These are phyloP conservation scores for Channallabes apus DNA, from an alignment of 2,797 vertebrate species.

Conservation along the genomic window DNA sequence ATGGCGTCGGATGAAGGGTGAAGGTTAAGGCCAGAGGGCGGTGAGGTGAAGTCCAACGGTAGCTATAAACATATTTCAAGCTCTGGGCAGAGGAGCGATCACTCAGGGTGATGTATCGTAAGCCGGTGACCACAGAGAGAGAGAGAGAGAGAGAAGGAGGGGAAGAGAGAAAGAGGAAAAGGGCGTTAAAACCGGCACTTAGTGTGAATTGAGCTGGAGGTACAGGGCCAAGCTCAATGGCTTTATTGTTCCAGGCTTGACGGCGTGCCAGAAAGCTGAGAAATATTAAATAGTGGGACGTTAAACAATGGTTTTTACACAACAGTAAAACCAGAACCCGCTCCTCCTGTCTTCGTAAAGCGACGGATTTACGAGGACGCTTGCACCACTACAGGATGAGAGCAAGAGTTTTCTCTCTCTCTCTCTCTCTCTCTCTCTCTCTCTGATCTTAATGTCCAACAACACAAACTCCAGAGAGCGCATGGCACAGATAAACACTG, in stretches of 20 bases:
- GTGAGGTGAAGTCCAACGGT: conserved; percentile 49
- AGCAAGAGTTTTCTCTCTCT: conserved; percentile 13
- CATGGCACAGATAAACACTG: not conserved
- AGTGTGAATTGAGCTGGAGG: conserved; percentile 59
- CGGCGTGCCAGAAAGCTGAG: conserved; percentile 67
- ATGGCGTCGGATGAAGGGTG: conserved; percentile 27
- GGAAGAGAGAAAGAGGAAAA: conserved; percentile 30
- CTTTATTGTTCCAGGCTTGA: conserved; percentile 77
- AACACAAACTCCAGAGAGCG: not conserved
- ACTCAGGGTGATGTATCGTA: conserved; percentile 45
- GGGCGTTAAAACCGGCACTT: conserved; percentile 58
- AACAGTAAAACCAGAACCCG: conserved; percentile 70
- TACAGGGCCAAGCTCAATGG: conserved; percentile 69
- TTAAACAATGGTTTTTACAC: conserved; percentile 79
- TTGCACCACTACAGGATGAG: conserved; percentile 28
- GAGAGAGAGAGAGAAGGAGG: conserved; percentile 19
- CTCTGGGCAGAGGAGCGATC: conserved; percentile 44
- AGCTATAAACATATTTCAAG: conserved; percentile 53
- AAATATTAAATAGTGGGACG: conserved; percentile 72
- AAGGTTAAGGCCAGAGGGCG: conserved; percentile 59
- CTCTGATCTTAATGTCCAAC: not conserved
- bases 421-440: not conserved
- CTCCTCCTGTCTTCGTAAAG: conserved; percentile 68
- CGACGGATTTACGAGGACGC: conserved; percentile 46
- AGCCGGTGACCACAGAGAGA: conserved; percentile 20